A percentile compares a stretch with the other conserved stretches of the same genome.
Conservation (phyloP, 2,888 invertebrate genomes). For the Neoitamus cyanurus region DNA sequence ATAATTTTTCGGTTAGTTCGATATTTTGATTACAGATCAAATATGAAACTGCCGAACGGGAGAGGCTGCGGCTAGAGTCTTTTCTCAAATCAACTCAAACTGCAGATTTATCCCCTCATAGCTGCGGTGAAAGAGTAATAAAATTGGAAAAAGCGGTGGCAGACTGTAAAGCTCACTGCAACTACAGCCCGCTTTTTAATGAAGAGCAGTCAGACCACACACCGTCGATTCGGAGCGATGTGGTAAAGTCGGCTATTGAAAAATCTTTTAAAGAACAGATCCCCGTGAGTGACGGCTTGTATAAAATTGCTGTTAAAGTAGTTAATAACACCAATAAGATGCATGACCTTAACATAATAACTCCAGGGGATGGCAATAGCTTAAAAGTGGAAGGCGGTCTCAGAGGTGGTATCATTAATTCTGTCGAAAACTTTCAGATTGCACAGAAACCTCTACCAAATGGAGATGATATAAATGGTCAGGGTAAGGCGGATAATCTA, state of each 20-base stretch:
- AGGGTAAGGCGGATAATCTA: slow-evolving; percentile 55
- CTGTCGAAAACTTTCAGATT: slow-evolving; percentile 68
- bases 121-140: slow-evolving; percentile 9
- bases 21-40: not conserved
- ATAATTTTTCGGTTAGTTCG: not conserved
- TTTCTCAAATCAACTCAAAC: slow-evolving; percentile 59
- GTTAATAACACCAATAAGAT: slow-evolving; percentile 58
- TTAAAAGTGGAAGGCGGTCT: not conserved
- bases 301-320: slow-evolving; percentile 63
- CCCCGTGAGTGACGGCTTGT: slow-evolving; percentile 65
- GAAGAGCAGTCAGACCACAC: slow-evolving; percentile 6
- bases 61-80: slow-evolving; percentile 61
- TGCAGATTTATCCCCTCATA: not conserved
- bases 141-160: slow-evolving; percentile 52
- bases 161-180: slow-evolving; percentile 54
- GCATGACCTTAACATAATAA: slow-evolving; percentile 46
- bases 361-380: slow-evolving; percentile 14
- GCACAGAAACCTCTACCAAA: slow-evolving; percentile 59
- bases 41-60: slow-evolving; percentile 50
- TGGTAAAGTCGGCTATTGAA: slow-evolving; percentile 53
- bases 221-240: slow-evolving; percentile 1
- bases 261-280: slow-evolving; percentile 64
- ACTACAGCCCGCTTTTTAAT: slow-evolving; percentile 51
- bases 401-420: slow-evolving; percentile 61
- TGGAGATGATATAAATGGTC: slow-evolving; percentile 48